These are phyloP conservation scores for Heliconius charithonia DNA, from an alignment of 2,888 invertebrate genomes.

Conservation along the genomic window DNA sequence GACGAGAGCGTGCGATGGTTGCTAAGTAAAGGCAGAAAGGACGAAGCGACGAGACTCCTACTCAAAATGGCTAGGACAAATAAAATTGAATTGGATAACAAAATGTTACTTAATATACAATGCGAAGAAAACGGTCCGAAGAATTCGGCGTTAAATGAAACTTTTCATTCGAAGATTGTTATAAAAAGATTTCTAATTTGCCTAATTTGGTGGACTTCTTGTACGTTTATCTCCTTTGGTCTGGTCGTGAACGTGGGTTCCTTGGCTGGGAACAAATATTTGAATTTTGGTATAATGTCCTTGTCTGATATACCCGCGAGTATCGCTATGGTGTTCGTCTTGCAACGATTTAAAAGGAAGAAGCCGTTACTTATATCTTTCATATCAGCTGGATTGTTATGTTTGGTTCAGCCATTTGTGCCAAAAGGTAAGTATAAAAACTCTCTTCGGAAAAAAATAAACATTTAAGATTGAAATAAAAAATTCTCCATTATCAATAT, in stretches of 20 bases:
- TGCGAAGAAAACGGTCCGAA: slow-evolving; percentile 51
- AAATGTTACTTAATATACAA: slow-evolving; percentile 53
- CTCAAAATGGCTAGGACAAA: slow-evolving; percentile 81
- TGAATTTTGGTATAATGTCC: slow-evolving; percentile 87
- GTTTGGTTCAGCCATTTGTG: slow-evolving; percentile 80
- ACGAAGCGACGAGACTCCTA: slow-evolving; percentile 84
- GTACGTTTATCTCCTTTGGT: slow-evolving; percentile 82
- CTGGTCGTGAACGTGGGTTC: slow-evolving; percentile 88
- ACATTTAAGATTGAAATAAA: neutral
- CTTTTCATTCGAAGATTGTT: slow-evolving; percentile 57
- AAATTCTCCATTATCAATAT: neutral
- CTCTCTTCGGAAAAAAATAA: too few species aligned
- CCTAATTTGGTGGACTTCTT: slow-evolving; percentile 62
- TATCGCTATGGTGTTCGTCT: slow-evolving; percentile 74
- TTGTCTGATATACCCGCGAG: slow-evolving; percentile 84
- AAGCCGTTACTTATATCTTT: slow-evolving; percentile 77
- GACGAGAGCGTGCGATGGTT: slow-evolving; percentile 90
- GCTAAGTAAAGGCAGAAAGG: slow-evolving; percentile 85
- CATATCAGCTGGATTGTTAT: slow-evolving; percentile 78
- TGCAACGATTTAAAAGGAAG: slow-evolving; percentile 80
- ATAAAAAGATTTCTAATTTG: slow-evolving; percentile 60
- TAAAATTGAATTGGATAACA: slow-evolving; percentile 58
- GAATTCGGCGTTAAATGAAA: slow-evolving; percentile 51
- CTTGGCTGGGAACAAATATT: slow-evolving; percentile 88
- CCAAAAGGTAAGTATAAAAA: slow-evolving; percentile 59